Percentiles rank a stretch among this genome's conserved stretches.
Conservation (phyloP, 2,797 vertebrate species). For the Danio kyathit region DNA sequence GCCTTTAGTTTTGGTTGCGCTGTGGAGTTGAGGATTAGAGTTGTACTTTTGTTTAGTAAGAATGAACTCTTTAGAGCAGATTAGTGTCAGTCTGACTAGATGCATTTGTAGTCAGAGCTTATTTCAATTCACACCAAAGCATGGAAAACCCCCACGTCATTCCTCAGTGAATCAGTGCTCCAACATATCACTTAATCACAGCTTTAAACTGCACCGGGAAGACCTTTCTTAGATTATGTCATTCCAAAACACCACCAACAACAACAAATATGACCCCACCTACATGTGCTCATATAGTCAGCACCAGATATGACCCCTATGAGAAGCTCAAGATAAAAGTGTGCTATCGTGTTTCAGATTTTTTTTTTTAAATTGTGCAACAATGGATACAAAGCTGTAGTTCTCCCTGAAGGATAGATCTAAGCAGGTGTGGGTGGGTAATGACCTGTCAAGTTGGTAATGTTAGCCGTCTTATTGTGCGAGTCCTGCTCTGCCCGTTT, state of each 20-base stretch:
- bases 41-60: constrained; percentile 13
- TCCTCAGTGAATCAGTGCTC: constrained; percentile 13
- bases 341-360: constrained; percentile 50
- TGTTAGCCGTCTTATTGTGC: constrained; percentile 53
- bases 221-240: not conserved
- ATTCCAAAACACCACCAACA: constrained; percentile 5
- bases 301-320: constrained; percentile 17
- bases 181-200: constrained; percentile 6
- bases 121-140: constrained; percentile 15
- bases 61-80: constrained; percentile 17
- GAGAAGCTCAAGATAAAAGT: constrained; percentile 44
- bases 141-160: not conserved
- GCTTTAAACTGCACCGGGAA: not conserved
- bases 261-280: constrained; percentile 8
- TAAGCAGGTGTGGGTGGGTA: constrained; percentile 53
- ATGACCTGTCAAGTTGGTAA: constrained; percentile 57
- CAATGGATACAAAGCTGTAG: constrained; percentile 53
- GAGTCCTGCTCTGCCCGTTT: constrained; percentile 33
- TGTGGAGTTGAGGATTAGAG: constrained; percentile 5
- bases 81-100: constrained; percentile 30
- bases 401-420: constrained; percentile 56
- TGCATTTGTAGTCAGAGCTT: constrained; percentile 18
- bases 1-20: not conserved
- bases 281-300: not conserved
- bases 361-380: constrained; percentile 50